These are phyloP conservation scores for Lophius americanus DNA, from an alignment of 2,797 vertebrate species.

Conservation along the genomic window DNA sequence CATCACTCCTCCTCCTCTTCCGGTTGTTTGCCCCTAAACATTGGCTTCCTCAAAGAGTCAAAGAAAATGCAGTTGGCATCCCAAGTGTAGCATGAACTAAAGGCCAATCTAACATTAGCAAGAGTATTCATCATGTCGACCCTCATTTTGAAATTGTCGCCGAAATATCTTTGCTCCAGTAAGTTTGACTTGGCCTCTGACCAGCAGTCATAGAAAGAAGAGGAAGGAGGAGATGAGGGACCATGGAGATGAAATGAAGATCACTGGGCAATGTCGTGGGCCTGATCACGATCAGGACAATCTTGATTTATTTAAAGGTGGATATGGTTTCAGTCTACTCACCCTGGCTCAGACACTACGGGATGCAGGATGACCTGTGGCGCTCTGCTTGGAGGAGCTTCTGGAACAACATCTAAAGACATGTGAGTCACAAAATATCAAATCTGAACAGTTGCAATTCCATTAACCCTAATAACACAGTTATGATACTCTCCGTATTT, in stretches of 20 bases:
- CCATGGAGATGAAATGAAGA: constrained; percentile 21
- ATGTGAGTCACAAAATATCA: constrained; percentile 23
- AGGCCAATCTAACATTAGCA: constrained; percentile 74
- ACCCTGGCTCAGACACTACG: constrained; percentile 93
- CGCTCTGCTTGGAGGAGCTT: constrained; percentile 89
- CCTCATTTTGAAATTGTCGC: constrained; percentile 68
- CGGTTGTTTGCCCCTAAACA: constrained; percentile 64
- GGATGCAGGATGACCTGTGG: constrained; percentile 98
- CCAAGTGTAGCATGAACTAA: constrained; percentile 79
- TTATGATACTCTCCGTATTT: neutral
- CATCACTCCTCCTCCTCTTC: constrained; percentile 64
- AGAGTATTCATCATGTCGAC: constrained; percentile 58
- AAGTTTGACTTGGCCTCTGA: constrained; percentile 66
- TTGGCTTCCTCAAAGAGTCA: constrained; percentile 68
- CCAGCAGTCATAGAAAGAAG: constrained; percentile 36
- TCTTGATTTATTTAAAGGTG: constrained; percentile 13
- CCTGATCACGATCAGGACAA: constrained; percentile 14
- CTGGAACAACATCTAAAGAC: constrained; percentile 91
- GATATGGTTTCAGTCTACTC: constrained; percentile 68
- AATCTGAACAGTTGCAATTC: neutral
- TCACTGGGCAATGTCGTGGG: constrained; percentile 11
- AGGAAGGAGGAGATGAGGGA: neutral
- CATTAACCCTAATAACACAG: neutral
- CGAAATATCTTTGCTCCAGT: constrained; percentile 80
- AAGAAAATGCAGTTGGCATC: constrained; percentile 72